Percentiles rank a stretch among this genome's conserved stretches.
phyloP scores from a whole-genome alignment of 1,140 invertebrate genomes.

The Solenopsis invicta region DNA sequence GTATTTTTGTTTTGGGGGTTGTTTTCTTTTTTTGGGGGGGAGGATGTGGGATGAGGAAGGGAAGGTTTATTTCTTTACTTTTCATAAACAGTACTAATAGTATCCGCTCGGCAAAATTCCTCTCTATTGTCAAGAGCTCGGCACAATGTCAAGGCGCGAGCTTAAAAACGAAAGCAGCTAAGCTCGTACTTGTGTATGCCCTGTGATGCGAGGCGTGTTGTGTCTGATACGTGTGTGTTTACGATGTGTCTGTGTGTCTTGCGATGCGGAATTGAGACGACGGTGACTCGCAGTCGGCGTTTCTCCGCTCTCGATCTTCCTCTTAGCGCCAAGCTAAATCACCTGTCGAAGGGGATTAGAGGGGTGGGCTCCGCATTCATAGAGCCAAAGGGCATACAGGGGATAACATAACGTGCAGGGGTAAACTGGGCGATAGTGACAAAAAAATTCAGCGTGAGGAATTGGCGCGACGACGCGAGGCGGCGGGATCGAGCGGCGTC shows the following conservation, averaged over 20 bases:
- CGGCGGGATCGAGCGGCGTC: constrained; percentile 37
- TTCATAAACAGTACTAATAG: constrained; percentile 68
- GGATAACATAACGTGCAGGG: constrained; percentile 21
- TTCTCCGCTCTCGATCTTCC: constrained; percentile 12
- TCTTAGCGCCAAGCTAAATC: constrained; percentile 49
- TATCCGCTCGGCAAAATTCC: constrained; percentile 26
- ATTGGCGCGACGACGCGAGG: constrained; percentile 46
- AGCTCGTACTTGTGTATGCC: constrained; percentile 30
- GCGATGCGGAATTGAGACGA: constrained; percentile 36
- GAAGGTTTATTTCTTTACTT: constrained; percentile 71
- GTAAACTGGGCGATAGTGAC: constrained; percentile 25
- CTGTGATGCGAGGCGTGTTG: background rate
- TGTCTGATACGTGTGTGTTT: background rate
- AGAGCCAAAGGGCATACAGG: constrained; percentile 74
- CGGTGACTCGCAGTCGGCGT: constrained; percentile 9
- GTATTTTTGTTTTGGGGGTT: constrained; percentile 66
- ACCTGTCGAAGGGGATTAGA: constrained; percentile 46
- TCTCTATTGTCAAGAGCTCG: constrained; percentile 28
- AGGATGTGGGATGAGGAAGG: background rate
- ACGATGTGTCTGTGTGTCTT: background rate
- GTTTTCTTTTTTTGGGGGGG: constrained; percentile 46
- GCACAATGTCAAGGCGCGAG: constrained; percentile 25
- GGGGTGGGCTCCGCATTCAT: constrained; percentile 73
- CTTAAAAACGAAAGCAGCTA: constrained; percentile 22
- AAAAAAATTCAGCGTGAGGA: constrained; percentile 57